Base-by-base conservation (phyloP, 2,113 vertebrate species). In the Hyperopisus bebe region DNA sequence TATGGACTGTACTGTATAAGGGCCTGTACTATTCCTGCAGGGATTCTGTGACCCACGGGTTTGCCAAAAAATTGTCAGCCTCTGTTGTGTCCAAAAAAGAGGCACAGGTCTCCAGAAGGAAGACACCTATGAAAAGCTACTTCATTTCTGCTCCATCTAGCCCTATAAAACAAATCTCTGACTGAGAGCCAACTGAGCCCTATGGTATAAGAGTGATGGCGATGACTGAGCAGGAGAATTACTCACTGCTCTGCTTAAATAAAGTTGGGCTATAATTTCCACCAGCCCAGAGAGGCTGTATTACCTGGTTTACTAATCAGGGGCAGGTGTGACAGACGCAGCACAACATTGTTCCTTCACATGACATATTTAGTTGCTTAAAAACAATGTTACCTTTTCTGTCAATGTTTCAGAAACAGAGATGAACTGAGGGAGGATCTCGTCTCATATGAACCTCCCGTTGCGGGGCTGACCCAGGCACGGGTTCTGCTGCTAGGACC, bases 401-500 rank as follows among this genome's bases (percentile, higher is more conserved):
- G 62, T 70, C n/a, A 70, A 31, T 70, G 62, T 3, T 70, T 70
- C 85, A 92, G 91, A 0, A 83, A 80, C 17, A 88, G 87, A 7
- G 51, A 90, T 3, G 19, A 39, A 27, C 51, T 91, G 19, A 90
- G 80, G 58, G 4, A 66, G 46, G 31, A 31, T 35, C 77, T 92
- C 58, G 44, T 83, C 13, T 90, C 86, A 0, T 91, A 88, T 39
- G 86, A 90, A 17, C 46, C 53, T 13, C 1, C 50, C 31, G 3
- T 31, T 53, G 86, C 58, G 62, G 89, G 13, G 50, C 31, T 92
- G 1, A 27, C 74, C 15, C 31, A 0, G 80, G 62, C 66, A 3
- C 89, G 89, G 42, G 88, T 50, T 62, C 90, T 91, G 42, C 80
- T 92, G 5, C 21, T 92, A 87, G 91, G 91, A 24, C 91, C 90